phyloP scores from a whole-genome alignment of 2,888 invertebrate genomes.

The Brenthis daphne region DNA sequence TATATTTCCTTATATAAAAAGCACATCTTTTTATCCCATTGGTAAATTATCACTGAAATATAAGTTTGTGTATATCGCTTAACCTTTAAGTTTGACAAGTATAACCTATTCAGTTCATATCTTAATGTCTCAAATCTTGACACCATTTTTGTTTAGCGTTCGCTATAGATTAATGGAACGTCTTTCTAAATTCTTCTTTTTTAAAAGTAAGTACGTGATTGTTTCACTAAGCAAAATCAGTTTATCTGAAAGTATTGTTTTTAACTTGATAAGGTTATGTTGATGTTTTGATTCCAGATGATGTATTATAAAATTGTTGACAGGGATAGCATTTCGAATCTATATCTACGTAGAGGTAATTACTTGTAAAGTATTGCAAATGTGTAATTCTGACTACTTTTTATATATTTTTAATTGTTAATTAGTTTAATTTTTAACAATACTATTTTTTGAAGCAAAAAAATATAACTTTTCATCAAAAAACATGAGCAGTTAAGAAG shows the following conservation, averaged over 20 bases:
- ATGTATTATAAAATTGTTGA: constrained; percentile 37
- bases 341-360: not conserved
- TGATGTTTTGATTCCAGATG: constrained; percentile 76
- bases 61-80: constrained; percentile 49
- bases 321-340: constrained; percentile 24
- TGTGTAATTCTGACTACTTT: no score
- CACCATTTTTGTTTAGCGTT: constrained; percentile 76
- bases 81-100: constrained; percentile 74
- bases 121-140: constrained; percentile 52
- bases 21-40: constrained; percentile 19
- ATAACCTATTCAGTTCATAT: constrained; percentile 66
- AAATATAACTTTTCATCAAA: constrained; percentile 1
- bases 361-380: no score
- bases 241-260: constrained; percentile 16
- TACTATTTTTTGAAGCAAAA: not conserved
- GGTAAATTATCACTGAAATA: constrained; percentile 4
- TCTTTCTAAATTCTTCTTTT: constrained; percentile 3
- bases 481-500: constrained; percentile 4
- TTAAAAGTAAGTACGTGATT: not conserved
- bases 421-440: not conserved
- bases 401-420: not conserved
- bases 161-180: constrained; percentile 46
- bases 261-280: constrained; percentile 72
- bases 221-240: not conserved
- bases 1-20: constrained; percentile 36